Conservation (phyloP, 2,797 vertebrate genomes). For the Clamator glandarius region DNA sequence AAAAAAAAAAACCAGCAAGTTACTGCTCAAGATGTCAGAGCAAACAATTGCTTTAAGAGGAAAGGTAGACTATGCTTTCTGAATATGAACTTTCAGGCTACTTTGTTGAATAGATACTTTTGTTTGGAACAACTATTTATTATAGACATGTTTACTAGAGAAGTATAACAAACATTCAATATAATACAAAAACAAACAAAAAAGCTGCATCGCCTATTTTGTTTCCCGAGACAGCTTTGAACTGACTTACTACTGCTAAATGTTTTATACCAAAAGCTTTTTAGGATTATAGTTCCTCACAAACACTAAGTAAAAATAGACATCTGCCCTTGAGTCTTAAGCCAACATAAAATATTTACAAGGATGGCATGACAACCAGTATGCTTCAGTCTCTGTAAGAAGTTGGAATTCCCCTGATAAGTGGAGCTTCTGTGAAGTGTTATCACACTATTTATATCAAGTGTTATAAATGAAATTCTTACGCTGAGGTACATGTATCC, state of each 20-base stretch:
- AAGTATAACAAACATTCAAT: background rate
- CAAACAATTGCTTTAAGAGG: background rate
- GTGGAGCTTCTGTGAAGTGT: slow-evolving; percentile 49
- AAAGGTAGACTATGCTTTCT: background rate
- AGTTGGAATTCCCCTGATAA: slow-evolving; percentile 69
- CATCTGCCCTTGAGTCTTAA: slow-evolving; percentile 55
- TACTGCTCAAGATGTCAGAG: background rate
- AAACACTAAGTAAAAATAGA: slow-evolving; percentile 70
- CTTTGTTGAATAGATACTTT: background rate
- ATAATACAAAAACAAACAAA: slow-evolving; percentile 28
- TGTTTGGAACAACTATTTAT: background rate
- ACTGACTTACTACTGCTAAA: slow-evolving; percentile 24
- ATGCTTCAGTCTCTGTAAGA: slow-evolving; percentile 39
- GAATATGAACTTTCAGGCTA: background rate
- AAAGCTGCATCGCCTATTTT: background rate
- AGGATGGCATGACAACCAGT: slow-evolving; percentile 63
- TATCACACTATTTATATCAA: slow-evolving; percentile 66
- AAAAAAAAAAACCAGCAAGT: background rate
- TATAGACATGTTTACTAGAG: background rate
- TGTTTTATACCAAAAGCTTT: slow-evolving; percentile 57
- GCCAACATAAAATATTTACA: slow-evolving; percentile 73
- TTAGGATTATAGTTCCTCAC: slow-evolving; percentile 46
- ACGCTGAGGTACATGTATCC: background rate
- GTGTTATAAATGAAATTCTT: slow-evolving; percentile 59
- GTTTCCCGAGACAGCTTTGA: slow-evolving; percentile 34